These are phyloP conservation scores for Toxotes chatareus DNA, from an alignment of 2,113 vertebrate species.

Conservation along the genomic window DNA sequence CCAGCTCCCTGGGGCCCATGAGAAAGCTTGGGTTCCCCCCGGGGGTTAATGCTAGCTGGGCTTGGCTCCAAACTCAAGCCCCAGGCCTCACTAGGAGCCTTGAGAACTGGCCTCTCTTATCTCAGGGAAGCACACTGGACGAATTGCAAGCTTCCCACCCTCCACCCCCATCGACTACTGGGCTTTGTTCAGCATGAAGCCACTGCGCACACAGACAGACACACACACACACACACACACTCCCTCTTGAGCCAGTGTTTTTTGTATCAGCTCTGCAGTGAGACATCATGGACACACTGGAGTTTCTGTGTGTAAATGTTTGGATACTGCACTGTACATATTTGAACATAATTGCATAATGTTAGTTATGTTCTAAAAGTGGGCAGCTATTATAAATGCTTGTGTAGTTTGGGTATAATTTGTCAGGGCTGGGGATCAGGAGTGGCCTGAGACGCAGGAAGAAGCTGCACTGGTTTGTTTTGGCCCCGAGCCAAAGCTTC, in stretches of 20 bases:
- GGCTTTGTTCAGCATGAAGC: conserved; percentile 51
- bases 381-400: not conserved
- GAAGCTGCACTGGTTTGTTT: conserved; percentile 77
- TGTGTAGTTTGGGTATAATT: conserved; percentile 18
- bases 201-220: conserved; percentile 19
- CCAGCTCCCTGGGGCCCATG: conserved; percentile 47
- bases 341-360: conserved; percentile 26
- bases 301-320: conserved; percentile 52
- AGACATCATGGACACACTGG: conserved; percentile 21
- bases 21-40: conserved; percentile 48
- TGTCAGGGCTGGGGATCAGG: conserved; percentile 30
- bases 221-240: conserved; percentile 31
- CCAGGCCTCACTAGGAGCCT: conserved; percentile 64
- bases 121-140: conserved; percentile 84
- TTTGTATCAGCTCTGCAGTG: not conserved
- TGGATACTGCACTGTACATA: not conserved
- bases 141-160: conserved; percentile 75
- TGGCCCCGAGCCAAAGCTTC: conserved; percentile 68
- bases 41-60: conserved; percentile 55
- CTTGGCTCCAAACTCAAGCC: conserved; percentile 69
- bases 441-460: conserved; percentile 74
- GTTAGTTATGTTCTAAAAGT: not conserved
- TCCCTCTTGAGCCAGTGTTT: conserved; percentile 34
- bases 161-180: conserved; percentile 52
- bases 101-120: conserved; percentile 79